Percentiles rank a stretch among this genome's conserved stretches.
Evolutionary conservation across 2,888 invertebrate genomes (phyloP).

Genomic region (Microplitis manilae): DNA sequence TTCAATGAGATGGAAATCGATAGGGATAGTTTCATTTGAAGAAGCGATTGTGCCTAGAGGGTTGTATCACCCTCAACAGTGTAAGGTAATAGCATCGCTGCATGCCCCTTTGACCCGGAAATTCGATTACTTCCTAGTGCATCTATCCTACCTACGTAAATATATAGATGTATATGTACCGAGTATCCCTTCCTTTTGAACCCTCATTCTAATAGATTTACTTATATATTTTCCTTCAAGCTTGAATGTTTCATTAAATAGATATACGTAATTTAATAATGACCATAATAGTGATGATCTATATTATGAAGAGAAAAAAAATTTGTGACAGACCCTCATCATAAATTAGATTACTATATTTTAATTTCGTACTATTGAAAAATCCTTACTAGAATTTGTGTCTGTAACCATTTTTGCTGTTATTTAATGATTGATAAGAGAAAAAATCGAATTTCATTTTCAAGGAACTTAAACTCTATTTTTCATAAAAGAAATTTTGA

Average conservation of each 20-base stretch:
- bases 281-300: too few relatives aligned
- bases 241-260: slow-evolving; percentile 29
- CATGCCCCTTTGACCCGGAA: slow-evolving; percentile 63
- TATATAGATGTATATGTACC: neutral
- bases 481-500: too few relatives aligned
- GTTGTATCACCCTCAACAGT: slow-evolving; percentile 42
- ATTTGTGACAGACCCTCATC: too few relatives aligned
- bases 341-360: too few relatives aligned
- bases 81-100: slow-evolving; percentile 62
- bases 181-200: slow-evolving; percentile 10
- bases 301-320: too few relatives aligned
- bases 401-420: too few relatives aligned
- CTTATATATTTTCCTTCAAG: neutral
- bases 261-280: neutral
- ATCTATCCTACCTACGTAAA: slow-evolving; percentile 47
- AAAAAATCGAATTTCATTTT: too few relatives aligned
- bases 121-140: slow-evolving; percentile 65
- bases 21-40: slow-evolving; percentile 14
- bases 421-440: too few relatives aligned
- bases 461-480: too few relatives aligned
- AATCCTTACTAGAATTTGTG: too few relatives aligned
- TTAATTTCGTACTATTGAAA: too few relatives aligned
- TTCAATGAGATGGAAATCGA: neutral
- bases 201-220: neutral
- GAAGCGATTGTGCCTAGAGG: slow-evolving; percentile 7